Conservation (phyloP, 1,140 invertebrate species). For the Microvelia longipes region DNA sequence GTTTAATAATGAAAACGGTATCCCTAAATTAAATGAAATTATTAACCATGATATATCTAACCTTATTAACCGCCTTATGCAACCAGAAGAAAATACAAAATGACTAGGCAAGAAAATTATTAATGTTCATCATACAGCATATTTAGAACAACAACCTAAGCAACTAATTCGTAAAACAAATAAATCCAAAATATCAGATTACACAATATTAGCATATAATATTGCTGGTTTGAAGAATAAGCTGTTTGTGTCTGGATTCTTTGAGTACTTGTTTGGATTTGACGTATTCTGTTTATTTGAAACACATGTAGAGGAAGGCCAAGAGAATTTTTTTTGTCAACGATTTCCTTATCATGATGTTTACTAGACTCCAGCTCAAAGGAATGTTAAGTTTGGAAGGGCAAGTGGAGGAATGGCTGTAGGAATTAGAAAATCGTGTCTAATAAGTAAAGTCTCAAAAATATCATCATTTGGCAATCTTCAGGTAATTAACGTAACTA, state of each 20-base stretch:
- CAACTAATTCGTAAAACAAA: not conserved
- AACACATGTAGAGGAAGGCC: not conserved
- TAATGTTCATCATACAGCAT: not conserved
- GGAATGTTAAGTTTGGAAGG: not conserved
- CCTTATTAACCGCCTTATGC: not conserved
- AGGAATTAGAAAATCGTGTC: not conserved
- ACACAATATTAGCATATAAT: not conserved
- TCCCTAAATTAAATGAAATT: not conserved
- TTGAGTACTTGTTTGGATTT: not conserved
- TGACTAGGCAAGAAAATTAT: not conserved
- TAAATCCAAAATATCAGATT: not conserved
- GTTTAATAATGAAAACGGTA: not conserved
- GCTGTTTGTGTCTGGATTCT: not conserved
- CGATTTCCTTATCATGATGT: not conserved
- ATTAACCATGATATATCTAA: not conserved
- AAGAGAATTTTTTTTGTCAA: not conserved
- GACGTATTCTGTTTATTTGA: not conserved
- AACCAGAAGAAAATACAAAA: not conserved
- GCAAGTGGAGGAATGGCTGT: not conserved
- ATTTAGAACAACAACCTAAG: not conserved
- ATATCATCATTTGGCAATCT: not conserved
- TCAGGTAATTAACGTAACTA: not conserved
- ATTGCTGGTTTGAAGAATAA: not conserved
- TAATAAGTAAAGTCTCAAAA: not conserved
- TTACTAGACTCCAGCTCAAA: not conserved